A percentile compares a stretch with the other conserved stretches of the same genome.
Conservation (phyloP, 2,797 vertebrate species). For the Chelidonichthys spinosus region DNA sequence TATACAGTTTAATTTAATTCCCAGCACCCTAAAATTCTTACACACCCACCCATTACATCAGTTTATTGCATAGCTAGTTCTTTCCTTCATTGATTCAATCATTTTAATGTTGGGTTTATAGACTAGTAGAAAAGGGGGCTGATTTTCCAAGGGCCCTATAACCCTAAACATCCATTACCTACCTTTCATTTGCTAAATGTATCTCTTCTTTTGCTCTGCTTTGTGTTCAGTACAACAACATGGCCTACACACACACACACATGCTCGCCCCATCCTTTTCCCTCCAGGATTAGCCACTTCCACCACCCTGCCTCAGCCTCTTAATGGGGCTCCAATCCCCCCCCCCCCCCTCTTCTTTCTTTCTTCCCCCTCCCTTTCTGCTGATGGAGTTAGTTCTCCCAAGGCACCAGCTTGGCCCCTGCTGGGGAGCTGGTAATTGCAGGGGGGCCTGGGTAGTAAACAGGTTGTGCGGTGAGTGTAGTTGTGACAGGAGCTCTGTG, state of each 20-base stretch:
- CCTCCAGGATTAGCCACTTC: constrained; percentile 55
- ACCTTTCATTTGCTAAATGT: constrained; percentile 36
- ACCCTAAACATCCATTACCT: constrained; percentile 56
- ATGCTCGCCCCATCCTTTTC: constrained; percentile 27
- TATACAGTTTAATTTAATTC: constrained; percentile 30
- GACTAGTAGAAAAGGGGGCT: constrained; percentile 53
- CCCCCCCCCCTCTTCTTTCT: constrained; percentile 12
- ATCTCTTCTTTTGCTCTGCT: constrained; percentile 16
- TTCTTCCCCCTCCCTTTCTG: constrained; percentile 26
- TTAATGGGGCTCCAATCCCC: constrained; percentile 42
- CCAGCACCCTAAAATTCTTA: constrained; percentile 35
- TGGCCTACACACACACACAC: constrained; percentile 5
- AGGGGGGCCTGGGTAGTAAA: constrained; percentile 74
- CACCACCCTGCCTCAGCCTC: constrained; percentile 46
- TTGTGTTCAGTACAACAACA: constrained; percentile 9
- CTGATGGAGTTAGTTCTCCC: constrained; percentile 65
- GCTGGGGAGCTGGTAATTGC: constrained; percentile 79
- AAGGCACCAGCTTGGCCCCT: constrained; percentile 52
- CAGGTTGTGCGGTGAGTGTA: constrained; percentile 76
- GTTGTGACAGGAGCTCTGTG: constrained; percentile 75
- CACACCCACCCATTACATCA: constrained; percentile 9
- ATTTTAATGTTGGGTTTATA: constrained; percentile 68
- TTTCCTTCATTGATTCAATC: constrained; percentile 65
- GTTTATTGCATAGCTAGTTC: constrained; percentile 37
- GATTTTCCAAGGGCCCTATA: constrained; percentile 40